Conservation (phyloP, 2,113 vertebrate genomes). For the Perca flavescens region DNA sequence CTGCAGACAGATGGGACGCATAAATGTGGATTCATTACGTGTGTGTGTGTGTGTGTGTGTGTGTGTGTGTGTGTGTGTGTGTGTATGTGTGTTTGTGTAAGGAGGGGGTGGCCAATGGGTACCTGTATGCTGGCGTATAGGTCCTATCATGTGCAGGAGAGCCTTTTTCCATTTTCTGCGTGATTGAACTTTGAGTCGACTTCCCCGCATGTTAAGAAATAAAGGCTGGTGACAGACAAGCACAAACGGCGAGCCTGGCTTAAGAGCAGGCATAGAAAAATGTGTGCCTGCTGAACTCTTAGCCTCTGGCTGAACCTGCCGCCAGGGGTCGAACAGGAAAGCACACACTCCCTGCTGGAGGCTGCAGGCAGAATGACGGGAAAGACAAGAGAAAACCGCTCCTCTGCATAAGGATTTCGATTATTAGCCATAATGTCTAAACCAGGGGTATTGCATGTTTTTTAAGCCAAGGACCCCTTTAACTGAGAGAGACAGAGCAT, state of each 20-base stretch:
- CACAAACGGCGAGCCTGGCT: slow-evolving; percentile 16
- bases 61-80: slow-evolving; percentile 30
- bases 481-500: no score
- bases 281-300: slow-evolving; percentile 68
- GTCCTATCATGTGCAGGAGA: slow-evolving; percentile 63
- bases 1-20: slow-evolving; percentile 78
- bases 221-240: slow-evolving; percentile 68
- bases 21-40: slow-evolving; percentile 69
- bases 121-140: slow-evolving; percentile 44
- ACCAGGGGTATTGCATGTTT: no score
- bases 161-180: slow-evolving; percentile 82
- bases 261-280: slow-evolving; percentile 59
- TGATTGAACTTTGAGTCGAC: slow-evolving; percentile 78
- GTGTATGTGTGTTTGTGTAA: slow-evolving; percentile 25
- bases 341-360: slow-evolving; percentile 71
- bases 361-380: slow-evolving; percentile 57
- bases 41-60: slow-evolving; percentile 29
- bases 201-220: slow-evolving; percentile 74
- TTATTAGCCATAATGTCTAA: no score
- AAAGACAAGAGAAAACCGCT: slow-evolving; percentile 64
- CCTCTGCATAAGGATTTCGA: background rate
- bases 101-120: slow-evolving; percentile 37
- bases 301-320: slow-evolving; percentile 80
- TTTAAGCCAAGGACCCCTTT: no score
- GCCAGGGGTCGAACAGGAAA: slow-evolving; percentile 76